Conservation (phyloP, 2,113 vertebrate species). For the Oostethus manadensis region DNA sequence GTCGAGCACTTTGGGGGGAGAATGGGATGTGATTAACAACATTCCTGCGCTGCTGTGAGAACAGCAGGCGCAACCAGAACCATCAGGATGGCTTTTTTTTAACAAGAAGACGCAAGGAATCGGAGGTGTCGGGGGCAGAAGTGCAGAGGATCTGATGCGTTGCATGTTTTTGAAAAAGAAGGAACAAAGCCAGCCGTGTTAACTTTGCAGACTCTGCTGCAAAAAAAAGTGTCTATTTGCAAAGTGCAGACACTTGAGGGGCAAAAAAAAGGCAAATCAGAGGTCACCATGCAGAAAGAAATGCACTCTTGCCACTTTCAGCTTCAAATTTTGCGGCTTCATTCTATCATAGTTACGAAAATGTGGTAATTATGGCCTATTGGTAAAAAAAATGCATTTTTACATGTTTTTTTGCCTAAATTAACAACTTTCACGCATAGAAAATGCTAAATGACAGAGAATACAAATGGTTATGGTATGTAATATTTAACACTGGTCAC, state of each 20-base stretch:
- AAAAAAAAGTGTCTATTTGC: conserved; percentile 1
- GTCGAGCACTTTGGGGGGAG: conserved; percentile 45
- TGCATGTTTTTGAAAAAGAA: conserved; percentile 1
- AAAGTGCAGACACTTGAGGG: not conserved
- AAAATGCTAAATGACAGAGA: too few species aligned
- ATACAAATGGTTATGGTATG: too few species aligned
- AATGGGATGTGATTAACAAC: conserved; percentile 59
- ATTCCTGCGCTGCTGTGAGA: conserved; percentile 32
- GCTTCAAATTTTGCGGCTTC: too few species aligned
- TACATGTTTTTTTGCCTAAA: too few species aligned
- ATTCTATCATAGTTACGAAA: too few species aligned
- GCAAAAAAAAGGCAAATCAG: not conserved
- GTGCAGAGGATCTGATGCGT: conserved; percentile 19
- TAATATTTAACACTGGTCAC: too few species aligned
- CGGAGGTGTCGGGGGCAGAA: not conserved
- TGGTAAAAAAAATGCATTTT: too few species aligned
- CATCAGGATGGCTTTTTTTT: conserved; percentile 26
- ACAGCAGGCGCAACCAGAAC: conserved; percentile 32
- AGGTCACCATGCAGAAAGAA: not conserved
- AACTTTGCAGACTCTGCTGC: not conserved
- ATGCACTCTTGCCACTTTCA: not conserved
- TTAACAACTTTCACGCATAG: too few species aligned
- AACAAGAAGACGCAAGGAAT: conserved; percentile 5
- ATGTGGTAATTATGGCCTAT: too few species aligned
- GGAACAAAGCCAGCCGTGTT: not conserved